A percentile compares a stretch with the other conserved stretches of the same genome.
These are phyloP conservation scores for Lutraria lutraria DNA, from an alignment of 2,888 invertebrate species.

Conservation along the genomic window DNA sequence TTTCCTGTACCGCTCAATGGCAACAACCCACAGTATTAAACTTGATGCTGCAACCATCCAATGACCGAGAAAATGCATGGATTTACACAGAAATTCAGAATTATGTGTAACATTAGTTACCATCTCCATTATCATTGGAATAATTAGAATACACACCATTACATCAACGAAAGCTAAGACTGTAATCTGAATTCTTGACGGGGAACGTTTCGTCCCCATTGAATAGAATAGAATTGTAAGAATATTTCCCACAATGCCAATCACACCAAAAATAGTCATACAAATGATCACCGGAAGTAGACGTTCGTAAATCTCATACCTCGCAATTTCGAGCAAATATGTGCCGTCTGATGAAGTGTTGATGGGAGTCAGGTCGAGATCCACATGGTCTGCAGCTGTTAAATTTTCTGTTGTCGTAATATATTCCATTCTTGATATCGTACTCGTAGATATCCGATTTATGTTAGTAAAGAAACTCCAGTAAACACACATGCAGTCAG, in stretches of 20 bases:
- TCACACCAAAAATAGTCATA: background rate
- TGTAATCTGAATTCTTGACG: constrained; percentile 38
- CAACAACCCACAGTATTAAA: constrained; percentile 44
- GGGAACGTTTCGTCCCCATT: background rate
- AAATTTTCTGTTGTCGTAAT: too few species aligned
- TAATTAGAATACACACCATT: constrained; percentile 40
- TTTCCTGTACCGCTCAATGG: constrained; percentile 48
- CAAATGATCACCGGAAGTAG: constrained; percentile 46
- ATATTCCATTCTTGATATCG: too few species aligned
- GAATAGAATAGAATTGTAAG: constrained; percentile 44
- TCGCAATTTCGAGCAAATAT: background rate
- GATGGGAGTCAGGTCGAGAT: too few species aligned
- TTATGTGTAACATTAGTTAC: constrained; percentile 37
- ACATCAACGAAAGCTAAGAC: constrained; percentile 38
- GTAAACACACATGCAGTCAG: too few species aligned
- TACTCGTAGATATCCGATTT: too few species aligned
- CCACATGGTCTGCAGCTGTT: too few species aligned
- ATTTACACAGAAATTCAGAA: constrained; percentile 33
- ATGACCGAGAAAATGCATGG: constrained; percentile 47
- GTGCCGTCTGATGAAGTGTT: background rate
- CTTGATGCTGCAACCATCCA: constrained; percentile 44
- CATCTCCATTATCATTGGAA: constrained; percentile 47
- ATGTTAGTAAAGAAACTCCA: too few species aligned
- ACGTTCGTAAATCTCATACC: background rate
- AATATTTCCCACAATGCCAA: constrained; percentile 50